Evolutionary conservation across 2,888 invertebrate species (phyloP).

Genomic region (Petrolisthes manimaculis): DNA sequence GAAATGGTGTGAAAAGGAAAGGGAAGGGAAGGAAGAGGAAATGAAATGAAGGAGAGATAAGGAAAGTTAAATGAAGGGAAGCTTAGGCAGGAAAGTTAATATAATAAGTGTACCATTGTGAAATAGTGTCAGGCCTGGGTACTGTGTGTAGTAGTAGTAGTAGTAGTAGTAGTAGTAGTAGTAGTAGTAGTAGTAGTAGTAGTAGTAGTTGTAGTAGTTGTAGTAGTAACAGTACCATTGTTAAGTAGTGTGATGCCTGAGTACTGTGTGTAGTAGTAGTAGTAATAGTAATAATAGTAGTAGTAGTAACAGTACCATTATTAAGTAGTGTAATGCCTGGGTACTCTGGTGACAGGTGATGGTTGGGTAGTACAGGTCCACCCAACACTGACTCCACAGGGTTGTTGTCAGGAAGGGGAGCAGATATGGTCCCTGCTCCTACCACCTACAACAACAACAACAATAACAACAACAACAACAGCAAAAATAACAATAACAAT

Average conservation of each 20-base stretch:
- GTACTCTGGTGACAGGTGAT: conserved; percentile 25
- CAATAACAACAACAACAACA: background rate
- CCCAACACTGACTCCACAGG: conserved; percentile 50
- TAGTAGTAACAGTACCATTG: conserved; percentile 30
- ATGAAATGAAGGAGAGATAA: too few species aligned
- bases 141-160: too few species aligned
- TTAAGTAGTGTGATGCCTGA: conserved; percentile 27
- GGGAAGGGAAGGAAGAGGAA: too few species aligned
- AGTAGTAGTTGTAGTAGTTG: background rate
- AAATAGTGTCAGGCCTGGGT: too few species aligned
- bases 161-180: too few species aligned
- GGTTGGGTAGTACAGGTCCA: conserved; percentile 25
- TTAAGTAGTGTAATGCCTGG: conserved; percentile 29
- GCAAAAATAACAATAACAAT: background rate
- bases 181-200: too few species aligned
- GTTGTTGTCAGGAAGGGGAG: conserved; percentile 39
- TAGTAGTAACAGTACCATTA: conserved; percentile 30
- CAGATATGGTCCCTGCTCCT: conserved; percentile 35
- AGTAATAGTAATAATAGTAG: background rate
- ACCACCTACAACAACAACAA: background rate
- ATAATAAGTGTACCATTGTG: too few species aligned
- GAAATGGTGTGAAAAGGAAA: too few species aligned
- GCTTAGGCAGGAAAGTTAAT: too few species aligned
- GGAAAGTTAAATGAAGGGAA: too few species aligned
- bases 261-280: background rate